These are phyloP conservation scores for Cranoglanis bouderius DNA, from an alignment of 2,113 vertebrate genomes.

Conservation along the genomic window DNA sequence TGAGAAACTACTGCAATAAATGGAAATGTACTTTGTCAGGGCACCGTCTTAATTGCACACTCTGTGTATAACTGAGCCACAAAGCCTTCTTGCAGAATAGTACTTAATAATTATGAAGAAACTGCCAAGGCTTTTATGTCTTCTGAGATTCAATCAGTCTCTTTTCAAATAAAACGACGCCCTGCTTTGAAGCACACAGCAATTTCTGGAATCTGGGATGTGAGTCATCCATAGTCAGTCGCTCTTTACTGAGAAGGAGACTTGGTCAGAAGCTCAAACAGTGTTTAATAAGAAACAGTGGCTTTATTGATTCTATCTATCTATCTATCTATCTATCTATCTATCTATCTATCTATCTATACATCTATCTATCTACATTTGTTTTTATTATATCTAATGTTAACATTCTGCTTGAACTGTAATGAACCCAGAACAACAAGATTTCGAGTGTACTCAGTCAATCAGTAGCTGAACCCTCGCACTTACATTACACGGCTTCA, in stretches of 20 bases:
- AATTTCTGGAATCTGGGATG: constrained; percentile 49
- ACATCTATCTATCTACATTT: background rate
- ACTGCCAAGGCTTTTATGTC: constrained; percentile 45
- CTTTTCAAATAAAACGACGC: constrained; percentile 48
- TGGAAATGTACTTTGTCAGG: too few relatives aligned
- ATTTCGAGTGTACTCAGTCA: background rate
- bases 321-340: background rate
- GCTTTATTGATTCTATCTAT: constrained; percentile 19
- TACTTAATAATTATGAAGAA: constrained; percentile 53
- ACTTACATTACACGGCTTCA: background rate
- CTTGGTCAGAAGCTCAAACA: constrained; percentile 8
- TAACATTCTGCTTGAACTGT: background rate
- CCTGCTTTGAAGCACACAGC: constrained; percentile 36
- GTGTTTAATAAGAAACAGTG: background rate
- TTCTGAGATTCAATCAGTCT: constrained; percentile 51
- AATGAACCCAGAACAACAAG: background rate
- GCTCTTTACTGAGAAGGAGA: constrained; percentile 34
- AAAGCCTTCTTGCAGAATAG: constrained; percentile 43
- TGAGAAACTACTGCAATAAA: too few relatives aligned
- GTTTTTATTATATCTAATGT: background rate
- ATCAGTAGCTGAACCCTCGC: background rate
- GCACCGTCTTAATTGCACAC: background rate
- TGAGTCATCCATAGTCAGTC: constrained; percentile 46
- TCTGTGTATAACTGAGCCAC: constrained; percentile 12
- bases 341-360: background rate